Base-by-base conservation (phyloP, 2,113 vertebrate genomes). In the Coreoperca whiteheadi region DNA sequence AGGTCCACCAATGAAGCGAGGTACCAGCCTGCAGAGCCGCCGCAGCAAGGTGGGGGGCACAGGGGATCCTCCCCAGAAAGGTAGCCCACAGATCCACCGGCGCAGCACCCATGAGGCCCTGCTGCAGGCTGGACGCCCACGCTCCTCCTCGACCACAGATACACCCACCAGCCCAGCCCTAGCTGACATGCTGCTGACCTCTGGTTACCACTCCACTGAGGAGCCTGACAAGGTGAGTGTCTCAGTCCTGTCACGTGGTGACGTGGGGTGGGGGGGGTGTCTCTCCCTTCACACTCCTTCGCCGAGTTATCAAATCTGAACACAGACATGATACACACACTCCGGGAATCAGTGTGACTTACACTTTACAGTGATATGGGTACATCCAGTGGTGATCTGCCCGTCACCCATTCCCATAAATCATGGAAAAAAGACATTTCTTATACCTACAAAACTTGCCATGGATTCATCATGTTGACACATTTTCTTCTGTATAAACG, bases 81-180 rank as follows among this genome's bases (percentile, higher is more conserved):
- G 98, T 69, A 99, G 98, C 93, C 98, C 98, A 0, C 98, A 99
- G 89, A 97, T 98, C 92, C 97, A 96, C 94, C 96, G 98, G 74
- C 97, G 96, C 53, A 97, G 97, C 91, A 96, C 97, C 74, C 98
- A 98, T 50, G 98, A 99, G 84, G 92, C 92, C 70, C 89, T 96
- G 83, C 90, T 96, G 87, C 97, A 98, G 37, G 92, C 96, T 15
- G 97, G 97, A 67, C 97, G 98, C 46, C 98, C 98, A 15, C 96
- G 98, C 70, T 99, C 98, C 12, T 99, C 98, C 25, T 99, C 98
- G 5, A 99, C 98, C 65, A 99, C 98, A 0, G 98, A 99, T 81
- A 97, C 98, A 20, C 97, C 97, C 75, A 96, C 90, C 86, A 96
- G 96, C 91, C 96, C 97, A 10, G 96, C 96, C 1, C 81, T 97